A percentile compares a stretch with the other conserved stretches of the same genome.
phyloP scores from a whole-genome alignment of 2,888 invertebrate genomes.

The Spodoptera littoralis region DNA sequence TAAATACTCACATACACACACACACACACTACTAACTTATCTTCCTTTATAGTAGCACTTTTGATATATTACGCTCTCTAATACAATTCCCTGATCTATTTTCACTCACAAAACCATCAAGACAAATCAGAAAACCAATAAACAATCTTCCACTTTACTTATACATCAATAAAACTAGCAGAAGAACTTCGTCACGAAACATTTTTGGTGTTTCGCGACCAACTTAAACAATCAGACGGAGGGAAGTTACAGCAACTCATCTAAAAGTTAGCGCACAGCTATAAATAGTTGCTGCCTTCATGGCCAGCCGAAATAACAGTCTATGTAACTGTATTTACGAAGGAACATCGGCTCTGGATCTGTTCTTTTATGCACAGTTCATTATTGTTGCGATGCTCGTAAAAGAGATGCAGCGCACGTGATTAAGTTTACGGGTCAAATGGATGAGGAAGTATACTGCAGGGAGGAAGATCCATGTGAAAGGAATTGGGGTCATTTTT shows the following conservation, averaged over 20 bases:
- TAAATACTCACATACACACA: too few species aligned
- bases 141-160: conserved; percentile 3
- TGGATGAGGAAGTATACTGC: too few species aligned
- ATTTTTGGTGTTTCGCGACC: conserved; percentile 40
- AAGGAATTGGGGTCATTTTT: too few species aligned
- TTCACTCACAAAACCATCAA: too few species aligned
- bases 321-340: conserved; percentile 18
- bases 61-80: too few species aligned
- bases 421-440: too few species aligned
- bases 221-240: conserved; percentile 63
- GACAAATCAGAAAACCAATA: not conserved
- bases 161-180: conserved; percentile 17
- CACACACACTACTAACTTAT: too few species aligned
- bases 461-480: too few species aligned
- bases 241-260: conserved; percentile 57
- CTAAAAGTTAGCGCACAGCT: conserved; percentile 56
- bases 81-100: too few species aligned
- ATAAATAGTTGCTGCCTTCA: conserved; percentile 61
- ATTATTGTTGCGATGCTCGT: not conserved
- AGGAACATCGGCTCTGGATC: conserved; percentile 7
- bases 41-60: too few species aligned
- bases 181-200: conserved; percentile 28
- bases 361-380: not conserved
- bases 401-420: too few species aligned
- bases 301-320: conserved; percentile 25